Conservation (phyloP, 2,888 invertebrate species). For the Hemicrepidius hirtus region DNA sequence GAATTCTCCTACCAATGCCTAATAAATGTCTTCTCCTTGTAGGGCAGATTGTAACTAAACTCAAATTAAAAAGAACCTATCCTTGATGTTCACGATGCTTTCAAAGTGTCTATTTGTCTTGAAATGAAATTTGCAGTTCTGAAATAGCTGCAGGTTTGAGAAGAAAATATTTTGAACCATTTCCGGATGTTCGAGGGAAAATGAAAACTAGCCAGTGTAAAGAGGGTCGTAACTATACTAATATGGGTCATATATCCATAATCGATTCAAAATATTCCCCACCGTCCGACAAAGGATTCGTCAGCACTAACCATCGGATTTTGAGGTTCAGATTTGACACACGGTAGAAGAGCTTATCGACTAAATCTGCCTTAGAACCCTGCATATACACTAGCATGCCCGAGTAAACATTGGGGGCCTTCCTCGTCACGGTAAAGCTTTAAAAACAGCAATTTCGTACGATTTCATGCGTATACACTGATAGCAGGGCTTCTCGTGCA, state of each 20-base stretch:
- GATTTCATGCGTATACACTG: conserved; percentile 37
- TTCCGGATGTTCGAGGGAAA: too few relatives aligned
- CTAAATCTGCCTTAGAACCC: conserved; percentile 27
- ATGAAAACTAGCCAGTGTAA: background rate
- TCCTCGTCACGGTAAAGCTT: conserved; percentile 29
- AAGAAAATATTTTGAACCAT: too few relatives aligned
- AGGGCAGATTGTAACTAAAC: too few relatives aligned
- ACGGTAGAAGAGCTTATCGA: conserved; percentile 23
- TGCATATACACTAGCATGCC: conserved; percentile 19
- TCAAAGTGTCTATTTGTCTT: too few relatives aligned
- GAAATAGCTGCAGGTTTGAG: too few relatives aligned
- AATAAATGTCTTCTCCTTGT: too few relatives aligned
- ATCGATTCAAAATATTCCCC: background rate
- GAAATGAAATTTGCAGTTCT: too few relatives aligned
- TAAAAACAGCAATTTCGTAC: conserved; percentile 36
- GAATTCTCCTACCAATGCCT: too few relatives aligned
- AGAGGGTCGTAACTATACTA: background rate
- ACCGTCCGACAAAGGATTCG: conserved; percentile 7
- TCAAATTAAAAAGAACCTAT: too few relatives aligned
- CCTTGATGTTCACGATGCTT: too few relatives aligned
- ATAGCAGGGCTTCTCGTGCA: conserved; percentile 9
- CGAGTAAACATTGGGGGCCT: conserved; percentile 34
- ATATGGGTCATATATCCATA: conserved; percentile 20
- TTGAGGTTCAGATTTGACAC: conserved; percentile 13
- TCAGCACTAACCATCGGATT: conserved; percentile 5